Evolutionary conservation across 2,797 vertebrate species (phyloP), one percentile per base, ranked within the genome.

Genomic region (Miichthys miiuy): DNA sequence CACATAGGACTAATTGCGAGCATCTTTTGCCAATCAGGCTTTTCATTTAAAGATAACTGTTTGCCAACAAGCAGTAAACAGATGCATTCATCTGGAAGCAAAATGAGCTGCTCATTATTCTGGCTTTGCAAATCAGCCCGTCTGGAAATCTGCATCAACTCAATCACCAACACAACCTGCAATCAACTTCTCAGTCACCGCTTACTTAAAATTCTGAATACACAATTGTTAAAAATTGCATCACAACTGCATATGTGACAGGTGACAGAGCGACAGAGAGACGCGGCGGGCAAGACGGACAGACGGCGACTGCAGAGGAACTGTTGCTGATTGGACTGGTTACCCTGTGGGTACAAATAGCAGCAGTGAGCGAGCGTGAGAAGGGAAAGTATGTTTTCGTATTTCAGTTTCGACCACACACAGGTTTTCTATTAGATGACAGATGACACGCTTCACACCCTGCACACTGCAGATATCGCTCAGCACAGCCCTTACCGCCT

Each of bases 381-480:
- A 70, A 80, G 72, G 72, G 48, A 80, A 82, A 82, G 72, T 72
- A 70, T 67, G 78, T 90, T 78, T 91, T 80, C 50, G 23, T 68
- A 89, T 90, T 89, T 84, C 58, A 47, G 47, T 77, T 81, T 85
- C 55, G 50, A 73, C 77, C 88, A 80, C 85, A 87, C 80, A 80
- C 82, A 79, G 84, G 74, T 83, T 89, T 86, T 79, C 88, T 87
- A 86, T 90, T 92, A 92, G 84, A 87, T 83, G 87, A 89, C 86
- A 91, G 85, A 93, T 91, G 88, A 93, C 87, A 94, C 81, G 76
- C 91, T 91, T 89, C 83, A 84, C 85, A 88, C 87, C 80, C 92
- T 94, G 91, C 90, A 92, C 64, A 80, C 76, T 82, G 83, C 88
- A 93, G 93, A 95, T 94, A 94, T 90, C 89, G 89, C 87, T 92